Base-by-base conservation (phyloP, 2,888 invertebrate species). In the Polydrusus tereticollis region DNA sequence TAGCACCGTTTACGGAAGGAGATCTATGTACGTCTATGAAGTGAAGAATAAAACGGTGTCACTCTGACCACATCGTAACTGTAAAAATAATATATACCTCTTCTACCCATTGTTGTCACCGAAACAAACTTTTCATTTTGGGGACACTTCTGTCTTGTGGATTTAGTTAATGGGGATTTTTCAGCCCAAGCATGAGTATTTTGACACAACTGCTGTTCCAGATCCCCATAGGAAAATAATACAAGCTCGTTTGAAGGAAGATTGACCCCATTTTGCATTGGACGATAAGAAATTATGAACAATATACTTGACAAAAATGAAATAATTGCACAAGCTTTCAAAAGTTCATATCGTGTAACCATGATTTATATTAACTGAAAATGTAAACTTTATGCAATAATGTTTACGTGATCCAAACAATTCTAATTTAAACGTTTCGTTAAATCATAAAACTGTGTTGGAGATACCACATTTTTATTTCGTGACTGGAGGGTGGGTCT, bases 21-120 rank as follows among this genome's bases (percentile, higher is more conserved):
- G n/a, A n/a, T n/a, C n/a, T n/a, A n/a, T n/a, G n/a, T n/a, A n/a
- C n/a, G n/a, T n/a, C n/a, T n/a, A n/a, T n/a, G n/a, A n/a, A n/a
- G n/a, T n/a, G n/a, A n/a, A n/a, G n/a, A n/a, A n/a, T n/a, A n/a
- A 26, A 26, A 3, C 26, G 26, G 7, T 5, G 26, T 26, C 26
- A 7, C 26, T 26, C 3, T 26, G 7, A 26, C 3, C 7, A 26
- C 7, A 26, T 26, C 7, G n/a, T 7, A 26, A 26, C 26, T 5
- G 26, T 26, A n/a, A n/a, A 26, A 5, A 57, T n/a, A 29, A 18
- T 41, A 18, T 57, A 57, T 66, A 66, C 66, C 66, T 12, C 29
- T 66, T 26, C 58, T 38, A 21, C 57, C 66, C 10, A n/a, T 3
- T 10, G 8, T 12, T 3, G 20, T 8, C 21, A 47, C 5, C 3